Evolutionary conservation across 2,888 invertebrate genomes (phyloP).

Genomic region (Trachelus troglodyta): DNA sequence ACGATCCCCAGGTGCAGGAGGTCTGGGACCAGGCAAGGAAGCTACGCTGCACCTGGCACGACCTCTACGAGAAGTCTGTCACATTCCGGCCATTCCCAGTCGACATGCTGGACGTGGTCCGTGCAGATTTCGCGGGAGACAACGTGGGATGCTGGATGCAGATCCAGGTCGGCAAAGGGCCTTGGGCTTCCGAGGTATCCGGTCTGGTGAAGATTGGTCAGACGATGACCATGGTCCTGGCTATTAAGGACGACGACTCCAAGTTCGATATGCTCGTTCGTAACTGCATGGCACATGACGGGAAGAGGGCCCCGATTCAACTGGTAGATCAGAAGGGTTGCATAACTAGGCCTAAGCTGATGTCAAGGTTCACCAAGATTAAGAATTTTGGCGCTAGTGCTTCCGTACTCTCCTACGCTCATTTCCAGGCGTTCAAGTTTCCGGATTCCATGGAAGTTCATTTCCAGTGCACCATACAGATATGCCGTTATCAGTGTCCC

Average conservation of each 20-base stretch:
- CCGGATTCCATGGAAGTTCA: conserved; percentile 97
- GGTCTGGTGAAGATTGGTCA: conserved; percentile 95
- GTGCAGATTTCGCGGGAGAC: conserved; percentile 94
- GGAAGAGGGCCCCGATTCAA: conserved; percentile 92
- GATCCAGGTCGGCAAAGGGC: conserved; percentile 94
- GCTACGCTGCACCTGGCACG: conserved; percentile 93
- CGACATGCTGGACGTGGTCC: conserved; percentile 94
- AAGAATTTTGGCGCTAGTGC: conserved; percentile 95
- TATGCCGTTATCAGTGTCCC: conserved; percentile 92
- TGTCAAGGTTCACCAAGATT: conserved; percentile 94
- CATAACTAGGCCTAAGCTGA: conserved; percentile 90
- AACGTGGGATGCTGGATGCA: conserved; percentile 99
- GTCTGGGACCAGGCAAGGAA: conserved; percentile 96
- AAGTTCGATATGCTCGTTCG: conserved; percentile 96
- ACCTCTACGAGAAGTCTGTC: conserved; percentile 94
- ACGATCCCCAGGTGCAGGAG: conserved; percentile 91
- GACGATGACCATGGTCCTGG: conserved; percentile 96
- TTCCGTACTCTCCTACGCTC: conserved; percentile 90
- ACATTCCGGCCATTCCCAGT: conserved; percentile 95
- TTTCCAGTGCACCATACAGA: conserved; percentile 95
- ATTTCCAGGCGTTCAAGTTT: conserved; percentile 96
- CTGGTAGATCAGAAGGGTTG: conserved; percentile 93
- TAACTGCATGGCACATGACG: conserved; percentile 95
- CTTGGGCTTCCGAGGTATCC: conserved; percentile 95
- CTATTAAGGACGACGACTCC: conserved; percentile 94